Conservation (phyloP, 2,888 invertebrate species). For the Erebia aethiops region DNA sequence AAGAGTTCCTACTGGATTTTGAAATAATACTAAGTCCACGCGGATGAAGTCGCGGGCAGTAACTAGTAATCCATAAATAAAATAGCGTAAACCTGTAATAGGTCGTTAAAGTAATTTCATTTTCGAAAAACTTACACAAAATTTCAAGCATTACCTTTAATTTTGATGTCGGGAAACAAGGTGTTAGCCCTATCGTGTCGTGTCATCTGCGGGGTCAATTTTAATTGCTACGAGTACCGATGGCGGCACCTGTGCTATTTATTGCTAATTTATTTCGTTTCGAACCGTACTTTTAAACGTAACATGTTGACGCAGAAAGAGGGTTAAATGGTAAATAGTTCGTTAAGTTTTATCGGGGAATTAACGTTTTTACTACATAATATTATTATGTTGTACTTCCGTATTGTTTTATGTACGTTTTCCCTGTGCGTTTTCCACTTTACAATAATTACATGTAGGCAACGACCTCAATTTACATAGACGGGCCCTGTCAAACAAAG, state of each 20-base stretch:
- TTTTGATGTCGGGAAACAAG: not conserved
- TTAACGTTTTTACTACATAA: not conserved
- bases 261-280: constrained; percentile 39
- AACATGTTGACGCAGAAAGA: not conserved
- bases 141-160: too few relatives aligned
- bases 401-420: not conserved
- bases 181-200: not conserved
- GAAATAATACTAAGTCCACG: too few relatives aligned
- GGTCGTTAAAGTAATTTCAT: too few relatives aligned
- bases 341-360: constrained; percentile 16
- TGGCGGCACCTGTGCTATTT: constrained; percentile 56
- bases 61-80: too few relatives aligned
- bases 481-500: too few relatives aligned
- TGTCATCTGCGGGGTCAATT: constrained; percentile 45
- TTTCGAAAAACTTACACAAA: too few relatives aligned
- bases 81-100: too few relatives aligned
- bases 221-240: constrained; percentile 43
- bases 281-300: constrained; percentile 1
- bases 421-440: not conserved
- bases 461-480: too few relatives aligned
- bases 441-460: too few relatives aligned
- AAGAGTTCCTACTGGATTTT: too few relatives aligned
- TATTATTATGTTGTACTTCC: not conserved
- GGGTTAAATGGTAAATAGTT: constrained; percentile 13
- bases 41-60: too few relatives aligned